These are phyloP conservation scores for Cheirogaleus major DNA, from an alignment of 2,797 vertebrate genomes.

Conservation along the genomic window DNA sequence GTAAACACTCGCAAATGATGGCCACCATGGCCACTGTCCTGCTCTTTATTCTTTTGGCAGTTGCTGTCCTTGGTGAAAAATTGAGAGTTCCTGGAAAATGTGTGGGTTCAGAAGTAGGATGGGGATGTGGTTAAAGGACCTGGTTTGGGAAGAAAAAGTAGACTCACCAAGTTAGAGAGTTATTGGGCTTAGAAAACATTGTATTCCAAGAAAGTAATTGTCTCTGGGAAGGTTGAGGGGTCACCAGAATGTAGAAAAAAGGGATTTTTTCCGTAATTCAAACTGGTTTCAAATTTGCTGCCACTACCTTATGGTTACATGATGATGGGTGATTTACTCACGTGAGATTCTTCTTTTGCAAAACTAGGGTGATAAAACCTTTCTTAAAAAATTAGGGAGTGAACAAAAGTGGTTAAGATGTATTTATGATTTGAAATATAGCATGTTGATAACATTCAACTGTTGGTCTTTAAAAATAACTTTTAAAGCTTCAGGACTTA, in stretches of 20 bases:
- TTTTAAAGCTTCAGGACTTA: constrained; percentile 83
- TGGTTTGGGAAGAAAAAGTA: background rate
- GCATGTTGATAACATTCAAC: constrained; percentile 88
- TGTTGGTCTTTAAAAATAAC: constrained; percentile 84
- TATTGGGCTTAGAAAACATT: background rate
- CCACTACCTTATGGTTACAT: background rate
- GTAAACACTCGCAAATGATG: background rate
- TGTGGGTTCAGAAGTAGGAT: background rate
- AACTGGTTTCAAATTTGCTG: background rate
- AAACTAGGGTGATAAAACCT: background rate
- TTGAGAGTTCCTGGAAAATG: background rate
- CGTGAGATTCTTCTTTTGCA: background rate
- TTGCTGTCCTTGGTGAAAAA: background rate
- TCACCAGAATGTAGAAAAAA: background rate
- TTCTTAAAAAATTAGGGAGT: background rate
- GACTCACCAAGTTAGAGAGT: background rate
- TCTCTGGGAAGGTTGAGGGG: too few relatives aligned
- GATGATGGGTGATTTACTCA: background rate
- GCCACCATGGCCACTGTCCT: too few relatives aligned
- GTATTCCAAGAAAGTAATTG: background rate
- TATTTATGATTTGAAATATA: constrained; percentile 88
- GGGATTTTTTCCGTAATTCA: background rate
- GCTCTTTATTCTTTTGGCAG: background rate
- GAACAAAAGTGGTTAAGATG: constrained; percentile 86
- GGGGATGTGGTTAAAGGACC: background rate